These are phyloP conservation scores for Ceratosolen solmsi DNA, from an alignment of 1,140 invertebrate species.

Conservation along the genomic window DNA sequence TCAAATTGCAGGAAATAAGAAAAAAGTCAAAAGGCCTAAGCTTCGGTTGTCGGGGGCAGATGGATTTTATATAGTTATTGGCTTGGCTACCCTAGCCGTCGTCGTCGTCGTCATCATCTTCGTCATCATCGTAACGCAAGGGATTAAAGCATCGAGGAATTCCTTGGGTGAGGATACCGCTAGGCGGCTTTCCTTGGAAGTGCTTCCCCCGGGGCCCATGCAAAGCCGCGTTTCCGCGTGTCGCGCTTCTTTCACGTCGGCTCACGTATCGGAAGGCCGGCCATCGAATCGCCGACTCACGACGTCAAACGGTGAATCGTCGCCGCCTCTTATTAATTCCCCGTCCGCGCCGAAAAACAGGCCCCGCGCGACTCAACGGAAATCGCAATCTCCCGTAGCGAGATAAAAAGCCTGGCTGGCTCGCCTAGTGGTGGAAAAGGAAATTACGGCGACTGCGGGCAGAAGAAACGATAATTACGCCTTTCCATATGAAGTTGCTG, in stretches of 20 bases:
- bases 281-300: too few species aligned
- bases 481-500: neutral
- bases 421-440: neutral
- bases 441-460: neutral
- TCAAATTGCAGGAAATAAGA: slow-evolving; percentile 9
- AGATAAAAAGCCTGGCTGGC: neutral
- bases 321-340: neutral
- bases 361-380: neutral
- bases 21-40: neutral
- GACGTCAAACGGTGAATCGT: too few species aligned
- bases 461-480: slow-evolving; percentile 14
- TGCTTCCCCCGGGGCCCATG: neutral
- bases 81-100: too few species aligned
- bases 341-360: neutral
- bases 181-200: neutral
- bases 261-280: neutral
- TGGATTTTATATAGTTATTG: too few species aligned
- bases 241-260: neutral
- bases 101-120: too few species aligned
- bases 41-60: too few species aligned
- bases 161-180: neutral
- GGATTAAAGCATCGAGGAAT: neutral
- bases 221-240: slow-evolving; percentile 28
- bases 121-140: too few species aligned
- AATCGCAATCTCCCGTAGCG: neutral